phyloP scores from a whole-genome alignment of 2,888 invertebrate species.

The Cryptophagus acutangulus region DNA sequence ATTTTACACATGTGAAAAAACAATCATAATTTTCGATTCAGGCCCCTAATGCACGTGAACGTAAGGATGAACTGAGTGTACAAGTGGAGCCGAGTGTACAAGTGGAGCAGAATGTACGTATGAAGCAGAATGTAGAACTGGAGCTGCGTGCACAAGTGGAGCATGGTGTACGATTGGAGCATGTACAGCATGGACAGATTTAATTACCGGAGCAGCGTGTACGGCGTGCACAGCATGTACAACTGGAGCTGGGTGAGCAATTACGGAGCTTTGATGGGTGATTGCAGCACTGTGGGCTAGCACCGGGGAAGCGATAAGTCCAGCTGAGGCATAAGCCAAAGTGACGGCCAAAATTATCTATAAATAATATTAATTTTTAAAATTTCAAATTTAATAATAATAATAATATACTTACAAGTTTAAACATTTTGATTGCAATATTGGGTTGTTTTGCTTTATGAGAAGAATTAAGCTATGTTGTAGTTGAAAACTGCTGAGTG shows the following conservation, averaged over 20 bases:
- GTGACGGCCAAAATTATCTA: slow-evolving; percentile 53
- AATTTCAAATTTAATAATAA: not conserved
- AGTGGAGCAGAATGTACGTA: slow-evolving; percentile 33
- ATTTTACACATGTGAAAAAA: no score
- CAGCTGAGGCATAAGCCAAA: slow-evolving; percentile 47
- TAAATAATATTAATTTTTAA: slow-evolving; percentile 13
- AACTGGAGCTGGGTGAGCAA: slow-evolving; percentile 29
- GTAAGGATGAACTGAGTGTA: no score
- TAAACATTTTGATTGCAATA: slow-evolving; percentile 39
- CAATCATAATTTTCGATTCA: no score
- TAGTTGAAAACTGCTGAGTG: no score
- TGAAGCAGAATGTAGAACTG: no score
- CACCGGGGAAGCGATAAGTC: slow-evolving; percentile 36
- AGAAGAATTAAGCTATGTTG: no score
- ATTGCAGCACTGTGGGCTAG: slow-evolving; percentile 30
- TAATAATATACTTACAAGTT: slow-evolving; percentile 30
- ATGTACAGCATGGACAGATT: slow-evolving; percentile 11
- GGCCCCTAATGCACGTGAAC: no score
- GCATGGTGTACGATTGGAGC: no score
- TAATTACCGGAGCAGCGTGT: slow-evolving; percentile 22
- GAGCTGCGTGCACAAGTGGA: not conserved
- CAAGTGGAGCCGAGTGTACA: slow-evolving; percentile 25
- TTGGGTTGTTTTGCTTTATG: no score
- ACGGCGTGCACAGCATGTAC: slow-evolving; percentile 20
- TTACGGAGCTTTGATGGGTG: slow-evolving; percentile 29